Evolutionary conservation across 2,113 vertebrate species (phyloP), one percentile per base, ranked within the genome.

Genomic region (Anguilla rostrata): DNA sequence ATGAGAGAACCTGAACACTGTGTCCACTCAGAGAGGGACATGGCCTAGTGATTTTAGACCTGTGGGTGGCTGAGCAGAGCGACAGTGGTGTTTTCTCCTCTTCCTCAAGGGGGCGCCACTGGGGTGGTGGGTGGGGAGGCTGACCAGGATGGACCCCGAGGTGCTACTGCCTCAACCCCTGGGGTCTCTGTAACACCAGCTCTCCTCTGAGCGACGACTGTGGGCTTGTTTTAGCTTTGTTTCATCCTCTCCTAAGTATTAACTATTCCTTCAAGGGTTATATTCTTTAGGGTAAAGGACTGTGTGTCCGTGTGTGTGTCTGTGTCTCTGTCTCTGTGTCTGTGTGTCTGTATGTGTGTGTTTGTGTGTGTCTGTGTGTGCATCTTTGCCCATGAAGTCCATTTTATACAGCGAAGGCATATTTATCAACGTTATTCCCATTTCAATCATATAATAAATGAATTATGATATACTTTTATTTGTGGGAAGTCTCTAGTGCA

Each of bases 71-170:
- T 83, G 82, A 53, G 29, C 29, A 57, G 12, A 57, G 82, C 3
- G 2, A 46, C n/a, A 83, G 94, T 94, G 92, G 89, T 91, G 95
- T 93, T 88, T 16, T 92, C 91, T 95, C 93, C 95, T 95, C 93
- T 87, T 87, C 85, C 85, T 88, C 93, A 93, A 92, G 90, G 82
- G 66, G 63, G 94, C 91, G 71, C 26, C 89, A 92, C 20, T 11
- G 22, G 43, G 9, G 41, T 49, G 14, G 81, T 46, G 56, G 56
- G 9, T 60, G 41, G 81, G 43, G 41, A 11, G 91, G 39, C 86
- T 89, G 18, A 75, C 79, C 86, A 81, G 89, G 88, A 87, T 88
- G 84, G 39, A 87, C 85, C 34, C 34, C 39, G 53, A 9, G 2
- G 29, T 20, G n/a, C 12, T 39, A 29, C 56, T 46, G 16, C 16